These are phyloP conservation scores for Malachius bipustulatus DNA, from an alignment of 2,888 invertebrate genomes.

Conservation along the genomic window DNA sequence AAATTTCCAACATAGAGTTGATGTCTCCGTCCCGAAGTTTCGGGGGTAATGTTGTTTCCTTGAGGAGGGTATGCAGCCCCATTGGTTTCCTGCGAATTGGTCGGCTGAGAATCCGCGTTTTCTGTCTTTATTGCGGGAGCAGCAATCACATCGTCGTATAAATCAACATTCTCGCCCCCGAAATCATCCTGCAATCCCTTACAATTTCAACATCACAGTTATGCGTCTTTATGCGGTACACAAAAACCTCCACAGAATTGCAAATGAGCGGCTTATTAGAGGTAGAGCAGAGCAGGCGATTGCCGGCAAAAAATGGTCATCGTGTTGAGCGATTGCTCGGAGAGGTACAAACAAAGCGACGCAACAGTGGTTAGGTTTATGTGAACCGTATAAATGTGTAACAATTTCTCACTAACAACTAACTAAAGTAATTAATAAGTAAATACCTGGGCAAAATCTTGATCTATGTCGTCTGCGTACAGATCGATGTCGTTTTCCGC, in stretches of 20 bases:
- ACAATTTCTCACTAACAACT: too few species aligned
- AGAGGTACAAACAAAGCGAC: too few species aligned
- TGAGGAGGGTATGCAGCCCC: conserved; percentile 58
- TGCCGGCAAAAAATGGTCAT: too few species aligned
- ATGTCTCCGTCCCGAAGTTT: conserved; percentile 63
- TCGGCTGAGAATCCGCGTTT: conserved; percentile 45
- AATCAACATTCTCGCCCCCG: conserved; percentile 78
- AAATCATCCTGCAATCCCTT: conserved; percentile 62
- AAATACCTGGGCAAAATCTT: conserved; percentile 77
- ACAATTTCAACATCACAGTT: too few species aligned
- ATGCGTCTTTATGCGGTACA: too few species aligned
- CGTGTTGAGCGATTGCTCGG: too few species aligned
- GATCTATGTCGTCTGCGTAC: conserved; percentile 92
- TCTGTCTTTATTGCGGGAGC: conserved; percentile 56
- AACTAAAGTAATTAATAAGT: too few species aligned
- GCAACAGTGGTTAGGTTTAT: too few species aligned
- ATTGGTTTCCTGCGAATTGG: conserved; percentile 54
- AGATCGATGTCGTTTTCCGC: conserved; percentile 96
- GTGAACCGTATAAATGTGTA: too few species aligned
- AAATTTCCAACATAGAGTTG: conserved; percentile 96
- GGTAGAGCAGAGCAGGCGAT: background rate
- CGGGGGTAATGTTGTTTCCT: conserved; percentile 56
- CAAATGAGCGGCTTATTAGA: too few species aligned
- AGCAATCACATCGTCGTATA: conserved; percentile 91
- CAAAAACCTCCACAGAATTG: too few species aligned